Conservation (phyloP, 2,113 vertebrate species). For the Pavo muticus region DNA sequence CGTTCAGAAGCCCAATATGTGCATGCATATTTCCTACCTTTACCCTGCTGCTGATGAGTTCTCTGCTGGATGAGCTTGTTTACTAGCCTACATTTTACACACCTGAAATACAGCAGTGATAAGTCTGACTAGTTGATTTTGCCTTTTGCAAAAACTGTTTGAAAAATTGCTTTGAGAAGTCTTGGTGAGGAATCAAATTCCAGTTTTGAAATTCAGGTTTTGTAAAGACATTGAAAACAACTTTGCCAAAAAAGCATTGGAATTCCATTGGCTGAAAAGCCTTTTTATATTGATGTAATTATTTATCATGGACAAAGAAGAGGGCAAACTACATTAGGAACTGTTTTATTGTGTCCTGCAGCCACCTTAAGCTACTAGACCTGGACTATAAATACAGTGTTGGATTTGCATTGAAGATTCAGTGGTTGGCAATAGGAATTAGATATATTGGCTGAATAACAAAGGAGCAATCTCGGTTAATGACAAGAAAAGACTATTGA, state of each 20-base stretch:
- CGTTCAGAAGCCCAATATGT: fast-evolving
- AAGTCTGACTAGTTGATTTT: background rate
- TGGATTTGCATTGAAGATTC: conserved; percentile 9
- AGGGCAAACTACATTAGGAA: background rate
- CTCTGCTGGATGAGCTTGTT: background rate
- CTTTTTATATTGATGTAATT: background rate
- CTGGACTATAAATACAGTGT: background rate
- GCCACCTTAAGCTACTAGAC: background rate
- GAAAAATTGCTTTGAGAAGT: background rate
- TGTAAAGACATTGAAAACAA: background rate
- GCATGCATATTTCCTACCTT: background rate
- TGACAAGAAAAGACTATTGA: background rate
- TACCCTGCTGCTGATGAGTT: background rate
- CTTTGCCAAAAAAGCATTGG: background rate
- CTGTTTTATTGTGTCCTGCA: conserved; percentile 23
- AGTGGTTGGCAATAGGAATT: conserved; percentile 10
- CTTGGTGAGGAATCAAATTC: background rate
- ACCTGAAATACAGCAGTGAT: background rate
- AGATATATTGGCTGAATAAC: conserved; percentile 18
- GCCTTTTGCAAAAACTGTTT: background rate
- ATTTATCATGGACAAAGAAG: background rate
- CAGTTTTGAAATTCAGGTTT: background rate
- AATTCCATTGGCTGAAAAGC: background rate
- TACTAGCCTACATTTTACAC: background rate
- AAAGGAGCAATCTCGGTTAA: conserved; percentile 8